Evolutionary conservation across 2,113 vertebrate genomes (phyloP).

Genomic region (Acinonyx jubatus): DNA sequence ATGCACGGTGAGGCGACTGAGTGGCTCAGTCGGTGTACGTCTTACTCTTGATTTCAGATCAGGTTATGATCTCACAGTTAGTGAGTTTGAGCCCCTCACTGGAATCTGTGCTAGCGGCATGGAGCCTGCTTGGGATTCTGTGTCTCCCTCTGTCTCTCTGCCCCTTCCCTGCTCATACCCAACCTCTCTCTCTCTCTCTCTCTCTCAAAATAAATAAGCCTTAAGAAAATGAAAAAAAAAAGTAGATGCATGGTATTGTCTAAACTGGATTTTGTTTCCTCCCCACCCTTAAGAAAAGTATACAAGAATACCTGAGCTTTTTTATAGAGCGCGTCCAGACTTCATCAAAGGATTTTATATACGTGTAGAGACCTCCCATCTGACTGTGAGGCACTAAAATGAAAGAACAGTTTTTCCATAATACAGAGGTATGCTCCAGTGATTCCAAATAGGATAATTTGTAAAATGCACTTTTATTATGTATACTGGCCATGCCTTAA

Average conservation of each 20-base stretch:
- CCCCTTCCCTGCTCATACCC: too few relatives aligned
- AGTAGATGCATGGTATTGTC: not conserved
- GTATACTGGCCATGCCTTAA: not conserved
- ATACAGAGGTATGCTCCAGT: not conserved
- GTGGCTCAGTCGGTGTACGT: too few relatives aligned
- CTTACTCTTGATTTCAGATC: too few relatives aligned
- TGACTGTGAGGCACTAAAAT: not conserved
- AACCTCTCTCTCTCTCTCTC: too few relatives aligned
- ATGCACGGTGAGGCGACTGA: not conserved
- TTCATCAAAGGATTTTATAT: not conserved
- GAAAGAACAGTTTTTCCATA: constrained; percentile 27
- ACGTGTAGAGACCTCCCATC: not conserved
- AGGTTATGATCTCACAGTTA: too few relatives aligned
- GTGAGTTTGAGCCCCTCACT: too few relatives aligned
- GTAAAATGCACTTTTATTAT: constrained; percentile 3
- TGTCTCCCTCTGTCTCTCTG: too few relatives aligned
- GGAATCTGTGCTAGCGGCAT: too few relatives aligned
- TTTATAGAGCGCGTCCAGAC: not conserved
- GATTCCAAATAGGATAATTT: constrained; percentile 20
- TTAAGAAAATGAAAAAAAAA: not conserved
- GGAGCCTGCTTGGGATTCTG: too few relatives aligned
- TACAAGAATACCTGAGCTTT: not conserved
- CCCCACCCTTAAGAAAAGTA: not conserved
- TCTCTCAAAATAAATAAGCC: too few relatives aligned
- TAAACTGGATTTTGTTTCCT: not conserved